Conservation (phyloP, 2,113 vertebrate species). For the Hepsetus odoe region DNA sequence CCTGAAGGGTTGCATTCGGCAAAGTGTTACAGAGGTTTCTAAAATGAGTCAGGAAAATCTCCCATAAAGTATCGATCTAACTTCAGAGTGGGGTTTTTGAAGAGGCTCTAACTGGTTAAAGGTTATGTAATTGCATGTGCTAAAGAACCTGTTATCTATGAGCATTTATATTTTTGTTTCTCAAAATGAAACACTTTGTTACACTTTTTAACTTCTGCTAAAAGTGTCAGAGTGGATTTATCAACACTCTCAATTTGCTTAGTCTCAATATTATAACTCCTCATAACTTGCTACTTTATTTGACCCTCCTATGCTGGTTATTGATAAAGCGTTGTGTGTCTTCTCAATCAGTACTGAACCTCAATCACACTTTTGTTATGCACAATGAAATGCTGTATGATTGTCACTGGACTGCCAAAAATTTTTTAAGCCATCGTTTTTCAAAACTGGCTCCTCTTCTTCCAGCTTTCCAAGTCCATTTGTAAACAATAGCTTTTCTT, state of each 20-base stretch:
- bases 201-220: not conserved
- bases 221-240: constrained; percentile 21
- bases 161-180: not conserved
- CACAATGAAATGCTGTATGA: not conserved
- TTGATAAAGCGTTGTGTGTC: constrained; percentile 36
- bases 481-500: constrained; percentile 33
- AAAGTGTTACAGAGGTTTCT: not conserved
- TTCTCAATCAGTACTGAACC: constrained; percentile 29
- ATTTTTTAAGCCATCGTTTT: constrained; percentile 24
- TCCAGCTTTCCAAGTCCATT: constrained; percentile 30
- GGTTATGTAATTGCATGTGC: no score
- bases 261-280: not conserved
- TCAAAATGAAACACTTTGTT: not conserved
- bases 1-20: not conserved
- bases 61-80: not conserved
- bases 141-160: not conserved
- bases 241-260: constrained; percentile 3
- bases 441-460: constrained; percentile 25
- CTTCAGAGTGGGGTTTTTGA: not conserved
- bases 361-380: constrained; percentile 38
- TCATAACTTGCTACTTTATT: not conserved
- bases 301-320: not conserved
- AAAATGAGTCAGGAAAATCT: not conserved
- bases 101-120: no score
- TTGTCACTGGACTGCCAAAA: constrained; percentile 5